Percentiles rank a stretch among this genome's conserved stretches.
These are phyloP conservation scores for Caenorhabditis sp. DNA, from an alignment of 2,888 invertebrate genomes.

Conservation along the genomic window DNA sequence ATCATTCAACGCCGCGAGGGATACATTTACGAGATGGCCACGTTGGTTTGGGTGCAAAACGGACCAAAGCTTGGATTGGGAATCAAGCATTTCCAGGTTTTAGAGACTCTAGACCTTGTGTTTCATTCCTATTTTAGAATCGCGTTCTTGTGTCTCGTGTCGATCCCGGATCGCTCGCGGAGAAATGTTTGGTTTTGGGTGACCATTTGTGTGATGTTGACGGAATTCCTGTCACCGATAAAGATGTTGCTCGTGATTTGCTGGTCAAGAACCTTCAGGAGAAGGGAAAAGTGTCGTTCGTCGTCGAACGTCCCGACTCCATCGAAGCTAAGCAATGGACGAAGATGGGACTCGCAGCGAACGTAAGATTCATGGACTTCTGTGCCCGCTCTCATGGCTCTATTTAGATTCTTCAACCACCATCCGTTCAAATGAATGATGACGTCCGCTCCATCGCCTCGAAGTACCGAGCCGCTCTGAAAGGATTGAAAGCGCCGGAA, in stretches of 20 bases:
- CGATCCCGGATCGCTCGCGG: constrained; percentile 74
- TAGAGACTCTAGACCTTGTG: neutral
- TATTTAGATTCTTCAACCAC: constrained; percentile 64
- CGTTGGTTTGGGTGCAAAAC: constrained; percentile 67
- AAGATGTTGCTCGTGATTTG: constrained; percentile 67
- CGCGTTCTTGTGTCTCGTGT: constrained; percentile 78
- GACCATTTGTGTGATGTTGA: constrained; percentile 69
- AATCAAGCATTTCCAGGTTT: constrained; percentile 78
- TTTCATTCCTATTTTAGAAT: constrained; percentile 62
- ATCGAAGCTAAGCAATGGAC: constrained; percentile 71
- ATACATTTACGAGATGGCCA: constrained; percentile 70
- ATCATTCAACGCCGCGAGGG: constrained; percentile 78
- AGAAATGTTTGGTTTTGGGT: constrained; percentile 66
- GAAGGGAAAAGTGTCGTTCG: constrained; percentile 67
- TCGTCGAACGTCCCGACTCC: constrained; percentile 72
- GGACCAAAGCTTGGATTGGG: constrained; percentile 79
- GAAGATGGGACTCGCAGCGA: constrained; percentile 58
- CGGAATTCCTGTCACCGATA: constrained; percentile 68
- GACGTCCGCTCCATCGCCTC: constrained; percentile 68
- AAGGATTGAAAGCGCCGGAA: constrained; percentile 43
- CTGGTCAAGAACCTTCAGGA: constrained; percentile 68
- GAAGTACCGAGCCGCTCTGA: constrained; percentile 44
- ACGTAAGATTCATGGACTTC: constrained; percentile 14
- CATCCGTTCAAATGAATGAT: constrained; percentile 70
- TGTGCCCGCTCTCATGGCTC: too few species aligned